A percentile compares a stretch with the other conserved stretches of the same genome.
phyloP scores from a whole-genome alignment of 2,797 vertebrate genomes.

The Linurgus olivaceus region DNA sequence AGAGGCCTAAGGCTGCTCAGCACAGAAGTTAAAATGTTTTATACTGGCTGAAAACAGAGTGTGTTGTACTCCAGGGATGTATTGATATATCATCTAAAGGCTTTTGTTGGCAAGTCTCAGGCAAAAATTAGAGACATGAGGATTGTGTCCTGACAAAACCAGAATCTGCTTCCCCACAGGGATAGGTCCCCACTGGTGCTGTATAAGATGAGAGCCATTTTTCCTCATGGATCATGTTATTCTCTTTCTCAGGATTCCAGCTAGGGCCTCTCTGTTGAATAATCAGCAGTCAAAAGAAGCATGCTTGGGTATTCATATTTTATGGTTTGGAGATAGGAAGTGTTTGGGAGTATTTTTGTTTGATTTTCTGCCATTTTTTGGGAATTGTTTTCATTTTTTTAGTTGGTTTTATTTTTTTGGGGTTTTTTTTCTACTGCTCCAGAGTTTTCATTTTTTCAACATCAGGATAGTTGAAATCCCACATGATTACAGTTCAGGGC shows the following conservation, averaged over 20 bases:
- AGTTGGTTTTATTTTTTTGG: no score
- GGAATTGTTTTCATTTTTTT: not conserved
- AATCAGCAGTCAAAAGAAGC: not conserved
- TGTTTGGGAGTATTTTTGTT: rapidly evolving
- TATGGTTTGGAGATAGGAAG: rapidly evolving
- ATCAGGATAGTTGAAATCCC: not conserved
- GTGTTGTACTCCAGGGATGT: not conserved
- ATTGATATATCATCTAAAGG: not conserved
- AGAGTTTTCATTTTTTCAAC: not conserved
- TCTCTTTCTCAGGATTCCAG: not conserved
- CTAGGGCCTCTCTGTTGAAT: not conserved
- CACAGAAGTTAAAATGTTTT: not conserved
- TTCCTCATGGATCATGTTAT: not conserved
- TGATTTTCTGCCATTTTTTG: not conserved
- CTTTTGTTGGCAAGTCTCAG: not conserved
- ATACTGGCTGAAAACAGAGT: not conserved
- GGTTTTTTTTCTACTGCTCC: not conserved
- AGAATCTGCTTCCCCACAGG: not conserved
- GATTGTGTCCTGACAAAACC: not conserved
- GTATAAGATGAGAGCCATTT: not conserved
- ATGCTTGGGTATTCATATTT: not conserved
- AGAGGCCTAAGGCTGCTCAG: not conserved
- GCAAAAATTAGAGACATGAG: not conserved
- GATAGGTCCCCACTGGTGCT: not conserved
- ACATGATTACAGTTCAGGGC: not conserved